phyloP scores from a whole-genome alignment of 2,113 vertebrate genomes.

The Sula dactylatra region DNA sequence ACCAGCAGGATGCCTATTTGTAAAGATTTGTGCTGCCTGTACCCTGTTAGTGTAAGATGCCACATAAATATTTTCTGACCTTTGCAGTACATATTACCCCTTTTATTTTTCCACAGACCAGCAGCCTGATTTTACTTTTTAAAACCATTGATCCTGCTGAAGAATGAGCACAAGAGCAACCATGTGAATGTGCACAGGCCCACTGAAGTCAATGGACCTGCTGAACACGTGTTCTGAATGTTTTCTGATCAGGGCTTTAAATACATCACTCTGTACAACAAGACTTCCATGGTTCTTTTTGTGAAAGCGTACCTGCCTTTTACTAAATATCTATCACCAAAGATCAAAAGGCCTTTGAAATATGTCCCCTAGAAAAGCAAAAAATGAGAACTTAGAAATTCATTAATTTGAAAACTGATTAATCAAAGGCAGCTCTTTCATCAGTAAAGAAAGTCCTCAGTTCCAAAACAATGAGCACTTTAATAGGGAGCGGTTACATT shows the following conservation, averaged over 20 bases:
- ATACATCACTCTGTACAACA: neutral
- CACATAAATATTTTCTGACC: constrained; percentile 43
- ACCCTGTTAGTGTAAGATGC: neutral
- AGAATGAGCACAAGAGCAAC: neutral
- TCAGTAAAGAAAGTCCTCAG: neutral
- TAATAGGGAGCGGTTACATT: neutral
- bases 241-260: neutral
- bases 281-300: neutral
- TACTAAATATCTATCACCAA: neutral
- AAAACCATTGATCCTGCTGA: neutral
- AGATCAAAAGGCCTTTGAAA: constrained; percentile 52
- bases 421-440: constrained; percentile 26
- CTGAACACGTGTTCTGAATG: neutral
- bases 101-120: neutral
- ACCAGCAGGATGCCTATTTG: constrained; percentile 41
- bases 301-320: neutral
- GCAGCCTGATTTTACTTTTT: neutral
- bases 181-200: neutral
- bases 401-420: neutral
- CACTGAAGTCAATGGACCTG: neutral
- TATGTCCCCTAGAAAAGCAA: neutral
- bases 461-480: neutral
- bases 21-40: constrained; percentile 16
- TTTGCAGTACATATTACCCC: neutral
- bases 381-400: neutral